Conservation (phyloP, 1,140 invertebrate species). For the Drosophila bocki region DNA sequence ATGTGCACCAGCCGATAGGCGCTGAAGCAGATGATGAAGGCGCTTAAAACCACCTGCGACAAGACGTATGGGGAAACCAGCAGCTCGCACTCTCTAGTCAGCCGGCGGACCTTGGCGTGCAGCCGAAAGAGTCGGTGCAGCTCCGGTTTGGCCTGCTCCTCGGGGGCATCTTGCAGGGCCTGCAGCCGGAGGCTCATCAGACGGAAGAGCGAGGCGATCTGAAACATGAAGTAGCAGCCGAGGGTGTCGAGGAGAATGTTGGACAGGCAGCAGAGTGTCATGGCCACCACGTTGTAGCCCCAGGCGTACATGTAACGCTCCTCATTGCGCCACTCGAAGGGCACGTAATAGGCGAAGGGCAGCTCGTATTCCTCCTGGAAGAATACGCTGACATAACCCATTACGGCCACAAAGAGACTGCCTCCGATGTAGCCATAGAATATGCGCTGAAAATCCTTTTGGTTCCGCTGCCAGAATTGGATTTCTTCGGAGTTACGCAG, state of each 20-base stretch:
- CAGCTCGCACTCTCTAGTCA: conserved; percentile 51
- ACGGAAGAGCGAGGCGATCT: conserved; percentile 62
- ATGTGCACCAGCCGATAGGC: conserved; percentile 67
- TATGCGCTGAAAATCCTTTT: conserved; percentile 51
- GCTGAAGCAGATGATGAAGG: conserved; percentile 76
- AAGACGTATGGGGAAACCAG: conserved; percentile 68
- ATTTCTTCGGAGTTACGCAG: conserved; percentile 36
- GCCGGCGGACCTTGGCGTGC: conserved; percentile 32
- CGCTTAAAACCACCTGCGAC: conserved; percentile 71
- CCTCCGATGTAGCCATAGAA: conserved; percentile 47
- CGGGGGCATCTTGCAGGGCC: conserved; percentile 24
- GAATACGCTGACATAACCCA: conserved; percentile 55
- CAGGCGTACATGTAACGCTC: conserved; percentile 64
- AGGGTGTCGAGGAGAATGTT: conserved; percentile 66
- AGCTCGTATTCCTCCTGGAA: conserved; percentile 55
- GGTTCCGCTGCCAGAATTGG: conserved; percentile 34
- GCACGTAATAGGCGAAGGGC: conserved; percentile 73
- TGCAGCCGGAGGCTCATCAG: conserved; percentile 57
- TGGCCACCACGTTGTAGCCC: conserved; percentile 63
- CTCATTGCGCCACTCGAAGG: conserved; percentile 69
- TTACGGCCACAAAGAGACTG: conserved; percentile 30
- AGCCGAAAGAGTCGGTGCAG: conserved; percentile 50
- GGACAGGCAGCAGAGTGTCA: conserved; percentile 64
- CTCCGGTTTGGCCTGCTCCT: conserved; percentile 38
- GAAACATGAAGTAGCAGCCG: conserved; percentile 73